Evolutionary conservation across 2,888 invertebrate genomes (phyloP).

Genomic region (Lydus trimaculatus): DNA sequence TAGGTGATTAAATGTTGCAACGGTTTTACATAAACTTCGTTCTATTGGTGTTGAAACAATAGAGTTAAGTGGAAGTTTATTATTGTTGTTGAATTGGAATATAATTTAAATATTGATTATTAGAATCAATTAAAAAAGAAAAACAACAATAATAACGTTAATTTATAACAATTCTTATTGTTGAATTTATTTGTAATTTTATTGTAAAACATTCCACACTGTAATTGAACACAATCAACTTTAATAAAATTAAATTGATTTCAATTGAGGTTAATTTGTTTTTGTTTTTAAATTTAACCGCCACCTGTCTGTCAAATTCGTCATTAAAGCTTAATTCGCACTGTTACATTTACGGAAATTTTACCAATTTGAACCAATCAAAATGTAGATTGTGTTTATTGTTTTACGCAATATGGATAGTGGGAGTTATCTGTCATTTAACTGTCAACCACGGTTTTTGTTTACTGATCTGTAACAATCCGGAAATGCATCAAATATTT

Average conservation of each 20-base stretch:
- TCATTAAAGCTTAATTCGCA: neutral
- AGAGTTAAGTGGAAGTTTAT: neutral
- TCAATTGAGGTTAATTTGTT: neutral
- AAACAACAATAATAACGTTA: too few species aligned
- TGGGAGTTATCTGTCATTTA: neutral
- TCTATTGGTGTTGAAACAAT: neutral
- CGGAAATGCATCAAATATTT: neutral
- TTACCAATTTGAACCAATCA: neutral
- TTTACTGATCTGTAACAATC: constrained; percentile 5
- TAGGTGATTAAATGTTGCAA: neutral
- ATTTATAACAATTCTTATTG: neutral
- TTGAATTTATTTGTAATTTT: constrained; percentile 8
- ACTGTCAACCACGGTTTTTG: constrained; percentile 8
- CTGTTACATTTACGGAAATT: neutral
- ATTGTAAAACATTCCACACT: constrained; percentile 21
- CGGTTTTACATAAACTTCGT: neutral
- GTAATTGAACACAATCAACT: constrained; percentile 8
- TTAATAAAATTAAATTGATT: neutral
- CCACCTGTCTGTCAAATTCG: constrained; percentile 2
- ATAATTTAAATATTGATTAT: neutral
- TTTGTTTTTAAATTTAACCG: neutral
- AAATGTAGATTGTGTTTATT: neutral
- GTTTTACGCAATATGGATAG: neutral
- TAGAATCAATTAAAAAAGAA: neutral
- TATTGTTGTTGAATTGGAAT: neutral